phyloP scores from a whole-genome alignment of 2,113 vertebrate genomes.

The Illadopsis cleaveri region DNA sequence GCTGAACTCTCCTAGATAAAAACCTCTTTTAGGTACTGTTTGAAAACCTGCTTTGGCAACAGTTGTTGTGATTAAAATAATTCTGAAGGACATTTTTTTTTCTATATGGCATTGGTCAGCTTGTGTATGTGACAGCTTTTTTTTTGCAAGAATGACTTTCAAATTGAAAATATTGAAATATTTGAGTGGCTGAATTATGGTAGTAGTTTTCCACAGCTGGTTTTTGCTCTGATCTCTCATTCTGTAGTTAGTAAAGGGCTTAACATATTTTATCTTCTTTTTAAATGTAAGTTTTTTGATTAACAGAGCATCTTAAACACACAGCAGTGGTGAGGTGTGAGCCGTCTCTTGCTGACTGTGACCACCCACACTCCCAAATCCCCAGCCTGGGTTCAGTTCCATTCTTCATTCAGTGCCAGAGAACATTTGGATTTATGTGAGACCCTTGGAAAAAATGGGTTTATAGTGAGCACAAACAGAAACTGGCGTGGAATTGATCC shows the following conservation, averaged over 20 bases:
- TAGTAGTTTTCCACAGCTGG: not conserved
- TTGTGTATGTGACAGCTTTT: not conserved
- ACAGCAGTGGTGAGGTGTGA: not conserved
- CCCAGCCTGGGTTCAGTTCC: not conserved
- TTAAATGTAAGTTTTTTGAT: not conserved
- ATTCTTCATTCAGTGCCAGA: not conserved
- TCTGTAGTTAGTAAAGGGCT: not conserved
- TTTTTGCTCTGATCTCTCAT: not conserved
- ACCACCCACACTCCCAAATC: fast-evolving
- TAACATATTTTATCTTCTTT: not conserved
- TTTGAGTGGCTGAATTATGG: not conserved
- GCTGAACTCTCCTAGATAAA: not conserved
- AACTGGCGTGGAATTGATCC: not conserved
- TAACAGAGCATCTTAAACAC: not conserved
- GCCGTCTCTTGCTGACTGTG: not conserved
- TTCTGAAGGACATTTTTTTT: not conserved
- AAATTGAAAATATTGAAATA: not conserved
- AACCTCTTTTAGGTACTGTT: too few relatives aligned
- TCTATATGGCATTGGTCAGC: not conserved
- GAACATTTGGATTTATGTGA: not conserved
- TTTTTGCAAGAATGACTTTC: not conserved
- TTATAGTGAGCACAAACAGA: not conserved
- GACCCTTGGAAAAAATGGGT: not conserved
- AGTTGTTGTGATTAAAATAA: not conserved
- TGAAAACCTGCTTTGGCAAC: not conserved